A percentile compares a stretch with the other conserved stretches of the same genome.
Evolutionary conservation across 92 coral and sea anemone genomes (phyloP).

Genomic region (Plumapathes pennacea): DNA sequence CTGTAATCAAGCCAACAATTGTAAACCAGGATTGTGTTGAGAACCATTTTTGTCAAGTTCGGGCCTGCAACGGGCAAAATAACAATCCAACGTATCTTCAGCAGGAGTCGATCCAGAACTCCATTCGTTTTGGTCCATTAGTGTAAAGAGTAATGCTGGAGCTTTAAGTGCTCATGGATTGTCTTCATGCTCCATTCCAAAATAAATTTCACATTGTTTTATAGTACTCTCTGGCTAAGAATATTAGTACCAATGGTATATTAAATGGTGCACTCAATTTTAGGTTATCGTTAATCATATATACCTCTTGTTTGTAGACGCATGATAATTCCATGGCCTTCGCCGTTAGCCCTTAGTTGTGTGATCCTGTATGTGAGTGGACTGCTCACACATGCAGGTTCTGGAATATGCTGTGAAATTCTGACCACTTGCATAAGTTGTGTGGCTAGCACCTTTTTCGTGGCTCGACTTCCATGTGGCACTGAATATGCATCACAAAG

Average conservation of each 20-base stretch:
- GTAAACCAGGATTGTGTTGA: conserved; percentile 54
- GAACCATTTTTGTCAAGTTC: conserved; percentile 60
- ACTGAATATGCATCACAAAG: conserved; percentile 8
- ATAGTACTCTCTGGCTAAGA: background rate
- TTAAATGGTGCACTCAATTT: no score
- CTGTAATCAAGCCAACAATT: conserved; percentile 56
- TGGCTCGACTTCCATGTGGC: background rate
- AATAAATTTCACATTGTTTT: no score
- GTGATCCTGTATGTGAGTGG: conserved; percentile 1
- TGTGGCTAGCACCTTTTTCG: conserved; percentile 3
- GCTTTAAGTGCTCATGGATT: background rate
- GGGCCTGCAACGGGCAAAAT: conserved; percentile 58
- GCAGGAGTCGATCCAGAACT: conserved; percentile 19
- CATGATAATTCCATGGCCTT: conserved; percentile 9
- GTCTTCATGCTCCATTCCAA: conserved; percentile 1
- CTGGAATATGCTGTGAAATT: no score
- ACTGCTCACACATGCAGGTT: background rate
- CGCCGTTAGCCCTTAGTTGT: background rate
- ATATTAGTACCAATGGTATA: no score
- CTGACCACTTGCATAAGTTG: conserved; percentile 12
- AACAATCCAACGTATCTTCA: conserved; percentile 25
- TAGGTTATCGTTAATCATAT: no score
- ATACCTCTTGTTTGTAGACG: conserved; percentile 2
- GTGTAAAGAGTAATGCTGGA: conserved; percentile 17
- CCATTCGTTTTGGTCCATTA: conserved; percentile 11